These are phyloP conservation scores for Melinaea marsaeus DNA, from an alignment of 2,888 invertebrate genomes.

Conservation along the genomic window DNA sequence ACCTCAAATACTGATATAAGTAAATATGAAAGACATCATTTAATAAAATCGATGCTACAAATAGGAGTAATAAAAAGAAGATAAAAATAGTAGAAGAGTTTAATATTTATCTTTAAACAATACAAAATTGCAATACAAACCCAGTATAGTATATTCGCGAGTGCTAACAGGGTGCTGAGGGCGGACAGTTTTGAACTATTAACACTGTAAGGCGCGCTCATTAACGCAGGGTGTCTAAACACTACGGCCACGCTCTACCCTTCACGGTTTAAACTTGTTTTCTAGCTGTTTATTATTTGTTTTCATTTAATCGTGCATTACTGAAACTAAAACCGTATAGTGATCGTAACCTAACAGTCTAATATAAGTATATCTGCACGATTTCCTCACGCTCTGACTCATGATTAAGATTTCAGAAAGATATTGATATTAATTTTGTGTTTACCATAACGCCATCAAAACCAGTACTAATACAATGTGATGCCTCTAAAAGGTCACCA, in stretches of 20 bases:
- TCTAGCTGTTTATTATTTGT: not conserved
- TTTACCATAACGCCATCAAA: not conserved
- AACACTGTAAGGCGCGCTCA: conserved; percentile 71
- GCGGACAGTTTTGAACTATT: conserved; percentile 74
- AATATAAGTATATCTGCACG: too few species aligned
- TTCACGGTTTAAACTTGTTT: conserved; percentile 26
- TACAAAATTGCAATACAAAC: not conserved
- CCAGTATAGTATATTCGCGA: conserved; percentile 30
- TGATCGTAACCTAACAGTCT: too few species aligned
- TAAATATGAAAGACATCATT: too few species aligned
- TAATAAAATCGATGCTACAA: too few species aligned
- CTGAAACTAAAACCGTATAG: too few species aligned
- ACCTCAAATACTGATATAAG: too few species aligned
- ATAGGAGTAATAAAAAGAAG: not conserved
- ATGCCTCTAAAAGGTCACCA: not conserved
- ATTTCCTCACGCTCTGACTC: too few species aligned
- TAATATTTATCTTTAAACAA: not conserved
- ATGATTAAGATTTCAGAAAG: too few species aligned
- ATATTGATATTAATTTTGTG: not conserved
- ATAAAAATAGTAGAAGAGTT: not conserved
- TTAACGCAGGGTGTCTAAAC: conserved; percentile 69
- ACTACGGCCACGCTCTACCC: conserved; percentile 44
- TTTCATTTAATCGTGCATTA: too few species aligned
- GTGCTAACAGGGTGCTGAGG: conserved; percentile 47
- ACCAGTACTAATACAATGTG: not conserved